Conservation (phyloP, 2,797 vertebrate species). For the Lateolabrax maculatus region DNA sequence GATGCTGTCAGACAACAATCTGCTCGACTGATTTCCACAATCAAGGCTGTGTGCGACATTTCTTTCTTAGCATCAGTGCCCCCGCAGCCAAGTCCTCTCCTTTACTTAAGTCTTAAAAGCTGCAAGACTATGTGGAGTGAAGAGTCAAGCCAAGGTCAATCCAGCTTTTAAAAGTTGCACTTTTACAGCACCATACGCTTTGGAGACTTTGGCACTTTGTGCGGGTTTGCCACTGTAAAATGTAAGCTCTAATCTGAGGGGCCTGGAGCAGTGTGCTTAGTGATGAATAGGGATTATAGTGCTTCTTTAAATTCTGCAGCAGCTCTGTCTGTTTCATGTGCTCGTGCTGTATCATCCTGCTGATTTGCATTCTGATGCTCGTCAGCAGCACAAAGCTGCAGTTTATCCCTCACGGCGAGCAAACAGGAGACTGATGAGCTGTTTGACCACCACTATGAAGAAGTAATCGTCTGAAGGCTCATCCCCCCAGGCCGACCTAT, state of each 20-base stretch:
- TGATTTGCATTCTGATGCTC: constrained; percentile 74
- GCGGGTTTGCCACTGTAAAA: constrained; percentile 47
- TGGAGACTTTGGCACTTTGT: constrained; percentile 25
- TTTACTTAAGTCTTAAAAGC: constrained; percentile 23
- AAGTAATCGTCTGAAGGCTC: constrained; percentile 44
- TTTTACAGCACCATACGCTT: constrained; percentile 3
- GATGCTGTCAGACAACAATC: constrained; percentile 13
- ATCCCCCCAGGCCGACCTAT: constrained; percentile 47
- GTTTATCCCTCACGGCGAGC: constrained; percentile 54
- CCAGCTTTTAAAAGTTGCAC: constrained; percentile 50
- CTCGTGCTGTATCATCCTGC: constrained; percentile 45
- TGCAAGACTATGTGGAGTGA: constrained; percentile 16
- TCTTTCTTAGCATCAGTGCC: constrained; percentile 14
- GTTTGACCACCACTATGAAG: constrained; percentile 49
- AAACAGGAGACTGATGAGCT: constrained; percentile 57
- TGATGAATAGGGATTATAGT: constrained; percentile 72
- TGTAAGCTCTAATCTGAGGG: constrained; percentile 53
- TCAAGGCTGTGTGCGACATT: constrained; percentile 3
- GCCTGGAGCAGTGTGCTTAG: constrained; percentile 54
- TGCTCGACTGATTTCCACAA: constrained; percentile 17
- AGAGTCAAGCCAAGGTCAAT: constrained; percentile 59
- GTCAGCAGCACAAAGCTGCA: constrained; percentile 54
- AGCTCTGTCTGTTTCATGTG: constrained; percentile 57
- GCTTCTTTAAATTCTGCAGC: constrained; percentile 69
- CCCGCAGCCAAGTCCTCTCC: background rate